Evolutionary conservation across 2,888 invertebrate species (phyloP).

Genomic region (Cabera pusaria): DNA sequence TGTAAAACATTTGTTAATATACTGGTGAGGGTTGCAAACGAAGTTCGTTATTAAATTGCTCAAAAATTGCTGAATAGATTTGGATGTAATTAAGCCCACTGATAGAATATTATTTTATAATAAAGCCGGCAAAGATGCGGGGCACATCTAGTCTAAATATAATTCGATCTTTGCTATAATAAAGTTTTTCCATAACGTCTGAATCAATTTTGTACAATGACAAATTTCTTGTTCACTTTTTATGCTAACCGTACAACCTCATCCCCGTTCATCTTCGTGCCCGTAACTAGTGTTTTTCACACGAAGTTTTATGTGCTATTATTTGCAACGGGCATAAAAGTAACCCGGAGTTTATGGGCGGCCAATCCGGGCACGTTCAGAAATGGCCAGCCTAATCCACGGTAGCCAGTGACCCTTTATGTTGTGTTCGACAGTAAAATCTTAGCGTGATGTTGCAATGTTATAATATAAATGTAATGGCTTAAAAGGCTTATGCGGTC

Average conservation of each 20-base stretch:
- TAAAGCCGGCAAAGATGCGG: too few relatives aligned
- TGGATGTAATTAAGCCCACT: too few relatives aligned
- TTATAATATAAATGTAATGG: slow-evolving; percentile 13
- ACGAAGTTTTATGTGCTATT: slow-evolving; percentile 82
- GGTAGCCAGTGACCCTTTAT: slow-evolving; percentile 69
- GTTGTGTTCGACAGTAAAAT: slow-evolving; percentile 70
- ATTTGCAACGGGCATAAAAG: slow-evolving; percentile 81
- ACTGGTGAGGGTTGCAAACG: too few relatives aligned
- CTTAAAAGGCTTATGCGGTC: too few relatives aligned
- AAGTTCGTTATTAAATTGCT: too few relatives aligned
- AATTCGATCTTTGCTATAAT: too few relatives aligned
- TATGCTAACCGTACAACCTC: slow-evolving; percentile 42
- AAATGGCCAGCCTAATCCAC: slow-evolving; percentile 58
- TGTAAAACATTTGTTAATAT: too few relatives aligned
- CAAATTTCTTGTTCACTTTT: slow-evolving; percentile 2
- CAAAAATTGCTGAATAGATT: too few relatives aligned
- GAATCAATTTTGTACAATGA: background rate
- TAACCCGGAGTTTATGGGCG: slow-evolving; percentile 70
- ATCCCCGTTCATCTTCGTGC: slow-evolving; percentile 50
- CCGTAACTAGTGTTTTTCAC: slow-evolving; percentile 81
- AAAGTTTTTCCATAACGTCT: too few relatives aligned
- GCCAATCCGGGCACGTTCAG: slow-evolving; percentile 32
- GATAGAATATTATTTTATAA: too few relatives aligned
- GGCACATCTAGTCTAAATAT: too few relatives aligned
- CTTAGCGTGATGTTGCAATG: slow-evolving; percentile 63